phyloP scores from a whole-genome alignment of 2,888 invertebrate genomes.

The Oxyteleia sp. region DNA sequence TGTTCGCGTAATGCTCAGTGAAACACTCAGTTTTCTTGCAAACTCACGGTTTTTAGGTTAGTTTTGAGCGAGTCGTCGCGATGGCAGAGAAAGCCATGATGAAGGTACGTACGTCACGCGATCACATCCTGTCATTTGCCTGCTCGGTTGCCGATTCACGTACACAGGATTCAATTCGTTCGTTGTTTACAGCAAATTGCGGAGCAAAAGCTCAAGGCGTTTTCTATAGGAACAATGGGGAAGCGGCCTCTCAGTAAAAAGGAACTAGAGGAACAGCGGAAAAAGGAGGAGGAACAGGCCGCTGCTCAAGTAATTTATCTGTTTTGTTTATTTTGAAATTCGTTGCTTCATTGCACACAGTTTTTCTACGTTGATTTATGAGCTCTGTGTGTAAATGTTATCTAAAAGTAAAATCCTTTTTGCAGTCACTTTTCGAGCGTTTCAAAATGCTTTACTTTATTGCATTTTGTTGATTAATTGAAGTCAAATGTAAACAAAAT shows the following conservation, averaged over 20 bases:
- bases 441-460: too few relatives aligned
- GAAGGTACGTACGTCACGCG: slow-evolving; percentile 56
- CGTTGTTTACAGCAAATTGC: slow-evolving; percentile 89
- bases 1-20: not conserved
- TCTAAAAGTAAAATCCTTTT: too few relatives aligned
- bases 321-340: too few relatives aligned
- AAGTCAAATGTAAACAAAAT: too few relatives aligned
- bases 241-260: slow-evolving; percentile 93
- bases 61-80: slow-evolving; percentile 33
- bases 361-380: too few relatives aligned
- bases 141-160: too few relatives aligned
- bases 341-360: too few relatives aligned
- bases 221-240: slow-evolving; percentile 92
- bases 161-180: too few relatives aligned
- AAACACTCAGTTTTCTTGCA: slow-evolving; percentile 28
- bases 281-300: slow-evolving; percentile 96
- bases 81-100: slow-evolving; percentile 72
- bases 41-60: slow-evolving; percentile 59
- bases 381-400: too few relatives aligned
- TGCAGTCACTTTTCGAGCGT: too few relatives aligned
- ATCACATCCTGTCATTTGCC: too few relatives aligned
- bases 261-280: slow-evolving; percentile 94
- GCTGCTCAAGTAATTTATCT: slow-evolving; percentile 95
- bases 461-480: too few relatives aligned
- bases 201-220: slow-evolving; percentile 93